These are phyloP conservation scores for Eriocheir sinensis DNA, from an alignment of 1,140 invertebrate species.

Conservation along the genomic window DNA sequence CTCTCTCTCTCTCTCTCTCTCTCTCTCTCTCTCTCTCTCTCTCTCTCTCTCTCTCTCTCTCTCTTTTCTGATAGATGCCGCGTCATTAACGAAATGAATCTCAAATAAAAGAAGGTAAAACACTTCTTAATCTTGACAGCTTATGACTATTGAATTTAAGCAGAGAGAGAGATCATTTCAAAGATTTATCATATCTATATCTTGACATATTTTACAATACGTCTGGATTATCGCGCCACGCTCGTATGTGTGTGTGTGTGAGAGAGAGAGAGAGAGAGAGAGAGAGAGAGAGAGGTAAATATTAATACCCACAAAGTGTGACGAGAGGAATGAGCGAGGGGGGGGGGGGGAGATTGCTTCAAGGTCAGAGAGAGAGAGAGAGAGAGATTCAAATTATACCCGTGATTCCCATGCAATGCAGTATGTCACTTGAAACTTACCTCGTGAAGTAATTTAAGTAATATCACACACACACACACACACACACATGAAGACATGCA, in stretches of 20 bases:
- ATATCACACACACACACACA: no score
- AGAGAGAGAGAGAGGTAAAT: neutral
- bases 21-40: constrained; percentile 22
- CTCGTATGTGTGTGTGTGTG: neutral
- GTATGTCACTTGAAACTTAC: no score
- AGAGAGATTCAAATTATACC: no score
- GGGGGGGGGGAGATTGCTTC: neutral
- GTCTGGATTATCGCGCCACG: neutral
- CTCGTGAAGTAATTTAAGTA: no score
- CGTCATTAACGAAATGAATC: neutral
- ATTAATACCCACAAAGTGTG: neutral
- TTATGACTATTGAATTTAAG: neutral
- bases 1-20: constrained; percentile 22
- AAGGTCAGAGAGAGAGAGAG: constrained; percentile 13
- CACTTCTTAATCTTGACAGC: neutral
- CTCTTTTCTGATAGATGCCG: no score
- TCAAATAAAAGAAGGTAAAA: neutral
- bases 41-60: neutral
- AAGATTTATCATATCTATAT: neutral
- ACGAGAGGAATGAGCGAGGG: neutral
- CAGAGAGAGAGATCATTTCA: neutral
- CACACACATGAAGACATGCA: no score
- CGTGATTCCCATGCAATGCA: no score
- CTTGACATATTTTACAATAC: neutral
- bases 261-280: no score